phyloP scores from a whole-genome alignment of 2,888 invertebrate genomes.

The Nephrotoma flavescens region DNA sequence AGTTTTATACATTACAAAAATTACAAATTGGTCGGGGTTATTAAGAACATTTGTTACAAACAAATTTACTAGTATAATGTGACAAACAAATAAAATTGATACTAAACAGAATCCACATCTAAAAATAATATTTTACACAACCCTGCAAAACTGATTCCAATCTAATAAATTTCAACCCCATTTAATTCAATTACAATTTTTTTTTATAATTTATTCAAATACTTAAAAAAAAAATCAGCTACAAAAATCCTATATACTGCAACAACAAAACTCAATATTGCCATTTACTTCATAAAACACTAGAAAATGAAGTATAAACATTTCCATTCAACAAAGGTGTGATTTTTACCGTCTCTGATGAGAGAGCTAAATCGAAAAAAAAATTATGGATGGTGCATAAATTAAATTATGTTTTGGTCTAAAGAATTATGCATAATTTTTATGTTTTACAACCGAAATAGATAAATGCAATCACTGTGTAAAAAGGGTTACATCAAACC shows the following conservation, averaged over 20 bases:
- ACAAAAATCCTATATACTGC: background rate
- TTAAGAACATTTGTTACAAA: too few relatives aligned
- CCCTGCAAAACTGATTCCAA: background rate
- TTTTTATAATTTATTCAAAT: background rate
- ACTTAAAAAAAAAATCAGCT: background rate
- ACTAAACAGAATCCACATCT: background rate
- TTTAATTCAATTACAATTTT: background rate
- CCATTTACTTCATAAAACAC: slow-evolving; percentile 1
- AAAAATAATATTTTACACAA: background rate
- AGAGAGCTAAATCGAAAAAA: background rate
- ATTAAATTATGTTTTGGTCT: slow-evolving; percentile 2
- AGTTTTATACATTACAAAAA: too few relatives aligned
- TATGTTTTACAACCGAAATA: background rate
- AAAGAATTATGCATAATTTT: slow-evolving; percentile 2
- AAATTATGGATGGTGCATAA: background rate
- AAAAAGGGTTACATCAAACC: background rate
- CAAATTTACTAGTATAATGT: too few relatives aligned
- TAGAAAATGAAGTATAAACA: slow-evolving; percentile 5
- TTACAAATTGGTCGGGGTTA: too few relatives aligned
- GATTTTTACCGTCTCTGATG: background rate
- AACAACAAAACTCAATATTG: background rate
- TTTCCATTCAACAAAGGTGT: slow-evolving; percentile 5
- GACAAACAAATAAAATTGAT: background rate
- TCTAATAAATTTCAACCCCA: background rate
- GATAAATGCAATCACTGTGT: background rate